Conservation (phyloP, 2,888 invertebrate species). For the Protophormia terraenovae region DNA sequence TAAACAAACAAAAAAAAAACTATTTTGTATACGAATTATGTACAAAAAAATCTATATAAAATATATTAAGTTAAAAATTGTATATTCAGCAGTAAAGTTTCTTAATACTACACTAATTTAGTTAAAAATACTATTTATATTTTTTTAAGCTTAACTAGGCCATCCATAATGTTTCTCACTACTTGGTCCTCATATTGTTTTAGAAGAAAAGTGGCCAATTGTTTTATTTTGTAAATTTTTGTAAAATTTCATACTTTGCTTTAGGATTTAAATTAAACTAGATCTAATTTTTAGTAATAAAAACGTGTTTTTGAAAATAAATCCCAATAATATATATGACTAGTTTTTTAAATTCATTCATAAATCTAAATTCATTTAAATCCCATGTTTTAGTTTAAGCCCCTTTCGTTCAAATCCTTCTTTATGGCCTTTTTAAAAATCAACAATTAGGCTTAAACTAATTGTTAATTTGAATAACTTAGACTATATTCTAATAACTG, state of each 20-base stretch:
- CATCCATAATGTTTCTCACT: too few species aligned
- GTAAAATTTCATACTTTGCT: not conserved
- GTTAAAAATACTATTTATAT: too few species aligned
- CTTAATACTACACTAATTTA: too few species aligned
- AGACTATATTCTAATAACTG: not conserved
- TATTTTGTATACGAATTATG: too few species aligned
- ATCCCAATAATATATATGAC: too few species aligned
- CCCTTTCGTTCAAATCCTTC: slow-evolving; percentile 8
- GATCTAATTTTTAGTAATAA: not conserved
- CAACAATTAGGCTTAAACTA: slow-evolving; percentile 19
- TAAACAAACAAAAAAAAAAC: too few species aligned
- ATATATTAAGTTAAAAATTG: too few species aligned
- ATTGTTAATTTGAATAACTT: not conserved
- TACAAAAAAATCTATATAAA: too few species aligned
- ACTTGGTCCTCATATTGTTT: not conserved
- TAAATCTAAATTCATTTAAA: not conserved
- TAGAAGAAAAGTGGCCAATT: not conserved
- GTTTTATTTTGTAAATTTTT: not conserved
- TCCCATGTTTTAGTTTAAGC: not conserved
- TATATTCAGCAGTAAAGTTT: too few species aligned
- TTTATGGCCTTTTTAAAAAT: not conserved
- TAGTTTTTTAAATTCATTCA: not conserved
- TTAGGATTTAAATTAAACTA: not conserved
- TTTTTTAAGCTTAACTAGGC: too few species aligned
- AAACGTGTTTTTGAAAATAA: not conserved